Evolutionary conservation across 2,888 invertebrate genomes (phyloP), one percentile per base, ranked within the genome.

Genomic region (Blastobasis lacticolella): DNA sequence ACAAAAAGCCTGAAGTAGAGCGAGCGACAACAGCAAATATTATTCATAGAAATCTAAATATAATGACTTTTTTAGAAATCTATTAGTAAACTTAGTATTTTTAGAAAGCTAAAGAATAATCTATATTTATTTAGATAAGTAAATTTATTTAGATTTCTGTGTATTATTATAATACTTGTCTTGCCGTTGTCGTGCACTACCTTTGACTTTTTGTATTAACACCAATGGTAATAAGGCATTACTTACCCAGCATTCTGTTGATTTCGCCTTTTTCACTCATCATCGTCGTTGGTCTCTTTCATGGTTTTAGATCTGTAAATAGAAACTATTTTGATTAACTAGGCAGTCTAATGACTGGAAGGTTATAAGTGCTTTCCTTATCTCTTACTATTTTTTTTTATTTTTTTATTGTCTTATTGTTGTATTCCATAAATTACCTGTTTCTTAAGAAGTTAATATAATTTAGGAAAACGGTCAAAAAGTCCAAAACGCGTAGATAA

Each of bases 201-300:
- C 23, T 23, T 23, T 45, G 10, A 6, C 45, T n/a, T 45, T n/a
- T n/a, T 45, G 10, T n/a, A 45, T 45, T n/a, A 3, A 10, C 10
- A 45, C 9, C 6, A 6, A n/a, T 1, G 6, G 45, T 45, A 10
- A 10, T 8, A 45, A 8, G 46, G 9, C 43, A n/a, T n/a, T 41
- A 81, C 87, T 84, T 57, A 87, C 88, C 88, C 78, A 87, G 70
- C 88, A 88, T 87, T 64, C 87, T 87, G 64, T 85, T 86, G 49
- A 78, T 57, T 69, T 88, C 87, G 54, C 73, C 74, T 58, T 81
- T 82, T 67, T 88, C 88, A 87, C 82, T 85, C 87, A 86, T 88
- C 56, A 58, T 87, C 83, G 69, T 85, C 81, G 46, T 83, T 78
- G 45, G 73, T 67, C 58, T 73, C 75, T 70, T 78, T 84, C 88